Percentiles rank a stretch among this genome's conserved stretches.
phyloP scores from a whole-genome alignment of 2,888 invertebrate genomes.

The Lutraria lutraria region DNA sequence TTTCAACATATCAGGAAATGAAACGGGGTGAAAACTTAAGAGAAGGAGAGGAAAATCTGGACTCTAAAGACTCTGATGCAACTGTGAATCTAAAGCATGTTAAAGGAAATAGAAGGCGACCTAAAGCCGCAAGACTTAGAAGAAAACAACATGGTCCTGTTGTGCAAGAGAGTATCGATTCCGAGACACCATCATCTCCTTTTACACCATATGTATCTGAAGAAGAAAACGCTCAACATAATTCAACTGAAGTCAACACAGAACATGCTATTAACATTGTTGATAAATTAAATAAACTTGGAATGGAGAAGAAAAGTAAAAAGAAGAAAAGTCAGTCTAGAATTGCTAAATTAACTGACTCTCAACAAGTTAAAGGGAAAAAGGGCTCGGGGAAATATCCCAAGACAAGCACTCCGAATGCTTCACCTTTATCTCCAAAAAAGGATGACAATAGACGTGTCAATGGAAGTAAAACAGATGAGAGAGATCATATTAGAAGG shows the following conservation, averaged over 20 bases:
- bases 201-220: slow-evolving; percentile 48
- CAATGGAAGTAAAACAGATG: background rate
- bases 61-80: background rate
- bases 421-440: slow-evolving; percentile 56
- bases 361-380: background rate
- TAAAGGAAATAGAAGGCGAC: slow-evolving; percentile 56
- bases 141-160: slow-evolving; percentile 3
- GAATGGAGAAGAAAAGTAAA: slow-evolving; percentile 51
- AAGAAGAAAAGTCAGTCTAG: slow-evolving; percentile 35
- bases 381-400: slow-evolving; percentile 43
- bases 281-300: slow-evolving; percentile 41
- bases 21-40: background rate
- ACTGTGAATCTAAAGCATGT: background rate
- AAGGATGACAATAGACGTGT: background rate
- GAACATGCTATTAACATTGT: slow-evolving; percentile 32
- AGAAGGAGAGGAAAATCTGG: background rate
- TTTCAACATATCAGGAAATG: slow-evolving; percentile 55
- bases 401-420: slow-evolving; percentile 68
- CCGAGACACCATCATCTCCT: slow-evolving; percentile 33
- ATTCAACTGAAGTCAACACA: slow-evolving; percentile 41
- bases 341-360: background rate
- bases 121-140: slow-evolving; percentile 69
- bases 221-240: slow-evolving; percentile 4
- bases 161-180: background rate
- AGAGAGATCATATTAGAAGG: background rate